Evolutionary conservation across 2,888 invertebrate species (phyloP).

Genomic region (Melanotus villosus): DNA sequence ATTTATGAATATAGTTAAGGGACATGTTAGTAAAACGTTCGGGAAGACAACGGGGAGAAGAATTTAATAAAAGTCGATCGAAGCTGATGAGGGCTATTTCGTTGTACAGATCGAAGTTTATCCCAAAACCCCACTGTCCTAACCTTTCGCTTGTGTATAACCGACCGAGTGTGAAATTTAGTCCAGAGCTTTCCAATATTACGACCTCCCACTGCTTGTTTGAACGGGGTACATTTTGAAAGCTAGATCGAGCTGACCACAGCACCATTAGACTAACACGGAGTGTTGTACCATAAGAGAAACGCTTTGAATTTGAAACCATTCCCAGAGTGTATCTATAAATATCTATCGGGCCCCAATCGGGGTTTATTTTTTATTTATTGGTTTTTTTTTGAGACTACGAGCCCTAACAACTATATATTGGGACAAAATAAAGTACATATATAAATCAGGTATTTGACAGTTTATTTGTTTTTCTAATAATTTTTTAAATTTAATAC

Average conservation of each 20-base stretch:
- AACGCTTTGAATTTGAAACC: slow-evolving; percentile 16
- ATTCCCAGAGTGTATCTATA: neutral
- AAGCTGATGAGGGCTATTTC: slow-evolving; percentile 9
- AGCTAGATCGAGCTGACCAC: slow-evolving; percentile 30
- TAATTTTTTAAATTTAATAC: no score
- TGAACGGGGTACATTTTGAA: slow-evolving; percentile 12
- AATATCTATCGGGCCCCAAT: neutral
- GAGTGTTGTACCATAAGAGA: slow-evolving; percentile 2
- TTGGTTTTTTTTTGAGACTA: no score
- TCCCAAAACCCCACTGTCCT: slow-evolving; percentile 4
- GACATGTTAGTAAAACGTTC: no score
- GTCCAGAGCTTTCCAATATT: slow-evolving; percentile 19
- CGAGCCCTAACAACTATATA: no score
- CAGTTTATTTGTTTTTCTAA: no score
- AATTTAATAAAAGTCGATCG: slow-evolving; percentile 16
- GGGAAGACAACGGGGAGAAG: neutral
- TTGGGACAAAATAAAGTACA: no score
- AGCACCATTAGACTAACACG: slow-evolving; percentile 22
- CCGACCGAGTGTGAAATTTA: slow-evolving; percentile 22
- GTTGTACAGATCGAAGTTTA: slow-evolving; percentile 15
- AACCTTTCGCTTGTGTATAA: slow-evolving; percentile 22
- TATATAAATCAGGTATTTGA: no score
- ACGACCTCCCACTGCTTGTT: slow-evolving; percentile 2
- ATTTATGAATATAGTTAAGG: no score
- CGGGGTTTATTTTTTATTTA: no score